phyloP scores from a whole-genome alignment of 2,113 vertebrate species.

The Dicrurus megarhynchus region DNA sequence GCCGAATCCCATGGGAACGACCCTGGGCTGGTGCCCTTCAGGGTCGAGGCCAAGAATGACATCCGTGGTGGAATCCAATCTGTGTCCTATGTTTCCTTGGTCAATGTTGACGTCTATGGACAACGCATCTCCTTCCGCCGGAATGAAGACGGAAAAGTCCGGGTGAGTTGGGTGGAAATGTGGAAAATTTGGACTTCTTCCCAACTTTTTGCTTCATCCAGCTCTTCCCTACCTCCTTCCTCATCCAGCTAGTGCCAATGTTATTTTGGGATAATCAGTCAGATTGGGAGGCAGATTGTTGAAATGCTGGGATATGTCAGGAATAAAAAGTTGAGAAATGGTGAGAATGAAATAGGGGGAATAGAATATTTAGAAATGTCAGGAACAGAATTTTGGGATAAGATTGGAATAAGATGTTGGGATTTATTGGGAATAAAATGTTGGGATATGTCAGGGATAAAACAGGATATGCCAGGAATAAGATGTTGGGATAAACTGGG shows the following conservation, averaged over 20 bases:
- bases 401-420: neutral
- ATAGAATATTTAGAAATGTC: neutral
- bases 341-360: neutral
- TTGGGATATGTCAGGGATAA: neutral
- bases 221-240: neutral
- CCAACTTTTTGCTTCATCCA: neutral
- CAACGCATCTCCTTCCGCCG: slow-evolving; percentile 70
- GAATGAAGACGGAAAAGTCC: slow-evolving; percentile 71
- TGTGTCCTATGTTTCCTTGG: slow-evolving; percentile 74
- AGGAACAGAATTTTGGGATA: neutral
- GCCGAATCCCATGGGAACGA: slow-evolving; percentile 60
- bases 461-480: neutral
- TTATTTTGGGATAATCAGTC: neutral
- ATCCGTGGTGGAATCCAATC: slow-evolving; percentile 67
- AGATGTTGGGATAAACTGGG: neutral
- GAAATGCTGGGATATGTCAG: neutral
- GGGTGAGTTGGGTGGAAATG: slow-evolving; percentile 65
- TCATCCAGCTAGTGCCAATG: neutral
- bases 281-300: neutral
- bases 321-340: neutral
- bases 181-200: neutral
- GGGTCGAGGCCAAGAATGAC: slow-evolving; percentile 78
- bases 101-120: slow-evolving; percentile 64
- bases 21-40: slow-evolving; percentile 73
- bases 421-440: neutral